Percentiles rank a stretch among this genome's conserved stretches.
Conservation (phyloP, 30 jellyfish, hydroid and myxozoan genomes). For the Pseudorhiza aurosa region DNA sequence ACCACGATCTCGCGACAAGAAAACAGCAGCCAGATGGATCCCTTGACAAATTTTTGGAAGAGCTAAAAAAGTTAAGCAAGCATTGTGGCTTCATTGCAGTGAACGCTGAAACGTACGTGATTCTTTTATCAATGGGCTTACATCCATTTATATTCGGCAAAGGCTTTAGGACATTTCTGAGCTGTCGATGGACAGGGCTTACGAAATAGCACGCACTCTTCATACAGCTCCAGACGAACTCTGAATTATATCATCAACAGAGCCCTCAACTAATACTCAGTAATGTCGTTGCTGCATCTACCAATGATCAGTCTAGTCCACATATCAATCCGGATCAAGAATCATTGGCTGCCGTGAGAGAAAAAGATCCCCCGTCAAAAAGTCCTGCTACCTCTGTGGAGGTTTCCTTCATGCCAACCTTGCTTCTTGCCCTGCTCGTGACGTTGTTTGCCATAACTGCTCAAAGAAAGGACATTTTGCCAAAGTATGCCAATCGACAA, state of each 20-base stretch:
- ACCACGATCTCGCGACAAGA: slow-evolving; percentile 18
- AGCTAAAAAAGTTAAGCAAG: slow-evolving; percentile 47
- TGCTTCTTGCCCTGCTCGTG: slow-evolving; percentile 53
- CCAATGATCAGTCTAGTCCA: too few relatives aligned
- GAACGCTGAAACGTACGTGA: slow-evolving; percentile 65
- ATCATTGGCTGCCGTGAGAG: slow-evolving; percentile 14
- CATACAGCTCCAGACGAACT: slow-evolving; percentile 37
- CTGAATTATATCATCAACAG: too few relatives aligned
- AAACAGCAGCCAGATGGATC: slow-evolving; percentile 57
- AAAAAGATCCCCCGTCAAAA: not conserved
- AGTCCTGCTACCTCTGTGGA: slow-evolving; percentile 33
- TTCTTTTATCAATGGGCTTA: slow-evolving; percentile 65
- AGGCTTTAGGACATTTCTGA: slow-evolving; percentile 51
- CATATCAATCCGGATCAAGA: too few relatives aligned
- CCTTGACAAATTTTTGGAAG: slow-evolving; percentile 51
- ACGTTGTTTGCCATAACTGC: slow-evolving; percentile 42
- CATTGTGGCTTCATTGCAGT: slow-evolving; percentile 60
- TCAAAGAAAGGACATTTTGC: slow-evolving; percentile 70
- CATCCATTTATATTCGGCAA: slow-evolving; percentile 52
- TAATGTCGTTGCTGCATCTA: too few relatives aligned
- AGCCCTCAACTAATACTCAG: too few relatives aligned
- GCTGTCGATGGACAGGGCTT: slow-evolving; percentile 45
- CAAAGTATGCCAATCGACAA: slow-evolving; percentile 56
- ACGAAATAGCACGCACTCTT: slow-evolving; percentile 51
- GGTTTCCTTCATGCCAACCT: slow-evolving; percentile 21